These are phyloP conservation scores for Setipinna tenuifilis DNA, from an alignment of 2,797 vertebrate species.

Conservation along the genomic window DNA sequence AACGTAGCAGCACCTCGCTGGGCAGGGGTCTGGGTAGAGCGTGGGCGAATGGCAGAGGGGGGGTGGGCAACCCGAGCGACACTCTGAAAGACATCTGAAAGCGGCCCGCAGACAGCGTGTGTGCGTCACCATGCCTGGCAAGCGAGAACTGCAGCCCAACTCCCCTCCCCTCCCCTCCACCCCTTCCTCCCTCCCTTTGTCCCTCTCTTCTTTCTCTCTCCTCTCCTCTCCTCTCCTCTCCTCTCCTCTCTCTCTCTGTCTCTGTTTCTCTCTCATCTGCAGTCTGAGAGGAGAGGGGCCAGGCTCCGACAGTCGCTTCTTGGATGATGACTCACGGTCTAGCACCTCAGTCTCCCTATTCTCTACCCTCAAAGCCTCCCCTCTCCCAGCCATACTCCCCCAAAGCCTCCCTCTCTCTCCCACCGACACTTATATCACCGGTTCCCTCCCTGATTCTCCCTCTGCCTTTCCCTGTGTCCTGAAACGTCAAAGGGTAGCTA, in stretches of 20 bases:
- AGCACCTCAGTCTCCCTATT: background rate
- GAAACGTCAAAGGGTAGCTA: background rate
- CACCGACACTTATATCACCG: background rate
- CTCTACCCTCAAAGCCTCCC: background rate
- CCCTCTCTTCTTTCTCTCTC: background rate
- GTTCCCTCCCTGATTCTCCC: background rate
- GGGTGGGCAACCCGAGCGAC: background rate
- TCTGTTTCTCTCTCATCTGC: background rate
- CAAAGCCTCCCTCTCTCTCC: no score
- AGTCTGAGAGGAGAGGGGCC: constrained; percentile 28
- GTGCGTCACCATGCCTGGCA: background rate
- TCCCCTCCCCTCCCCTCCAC: background rate
- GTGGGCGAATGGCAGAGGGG: background rate
- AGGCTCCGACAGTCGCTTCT: constrained; percentile 28
- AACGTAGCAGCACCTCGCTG: background rate
- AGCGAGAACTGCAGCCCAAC: background rate
- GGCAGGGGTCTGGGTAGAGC: background rate
- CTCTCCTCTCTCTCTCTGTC: background rate
- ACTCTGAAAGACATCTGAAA: background rate
- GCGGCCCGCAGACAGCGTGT: background rate
- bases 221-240: background rate
- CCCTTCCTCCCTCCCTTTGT: background rate
- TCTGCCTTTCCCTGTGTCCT: background rate
- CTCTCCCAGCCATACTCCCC: background rate
- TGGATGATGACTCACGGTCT: constrained; percentile 34